Evolutionary conservation across 2,113 vertebrate genomes (phyloP).

Genomic region (Zootoca vivipara): DNA sequence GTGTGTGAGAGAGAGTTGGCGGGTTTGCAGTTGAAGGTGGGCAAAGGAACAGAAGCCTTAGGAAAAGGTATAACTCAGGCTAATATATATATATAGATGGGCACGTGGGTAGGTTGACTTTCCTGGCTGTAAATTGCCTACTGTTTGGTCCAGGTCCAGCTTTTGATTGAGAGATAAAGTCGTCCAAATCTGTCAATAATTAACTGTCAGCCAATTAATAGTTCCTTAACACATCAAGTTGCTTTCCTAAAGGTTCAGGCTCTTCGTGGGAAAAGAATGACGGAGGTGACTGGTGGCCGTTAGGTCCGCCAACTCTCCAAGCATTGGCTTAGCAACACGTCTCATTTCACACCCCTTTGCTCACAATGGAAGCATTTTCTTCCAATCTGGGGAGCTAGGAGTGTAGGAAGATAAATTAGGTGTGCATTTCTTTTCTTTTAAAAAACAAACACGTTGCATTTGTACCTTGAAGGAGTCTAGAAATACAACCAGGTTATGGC

Average conservation of each 20-base stretch:
- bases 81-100: slow-evolving; percentile 12
- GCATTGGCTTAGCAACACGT: slow-evolving; percentile 44
- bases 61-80: slow-evolving; percentile 46
- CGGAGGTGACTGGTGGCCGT: slow-evolving; percentile 41
- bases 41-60: slow-evolving; percentile 26
- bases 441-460: not conserved
- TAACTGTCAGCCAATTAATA: slow-evolving; percentile 70
- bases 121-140: slow-evolving; percentile 64
- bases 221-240: slow-evolving; percentile 71
- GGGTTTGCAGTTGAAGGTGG: not conserved
- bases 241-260: slow-evolving; percentile 62
- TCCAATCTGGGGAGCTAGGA: slow-evolving; percentile 2
- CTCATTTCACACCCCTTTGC: slow-evolving; percentile 30
- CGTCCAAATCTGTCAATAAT: slow-evolving; percentile 76
- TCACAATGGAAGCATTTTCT: slow-evolving; percentile 40
- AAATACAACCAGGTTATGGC: too few species aligned
- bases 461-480: not conserved
- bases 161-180: slow-evolving; percentile 75
- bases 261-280: slow-evolving; percentile 70
- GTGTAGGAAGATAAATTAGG: not conserved
- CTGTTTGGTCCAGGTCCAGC: slow-evolving; percentile 65
- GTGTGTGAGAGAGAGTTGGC: too few species aligned
- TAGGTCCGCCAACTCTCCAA: slow-evolving; percentile 41
- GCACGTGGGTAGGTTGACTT: slow-evolving; percentile 61
- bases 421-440: not conserved